Evolutionary conservation across 2,113 vertebrate species (phyloP), one percentile per base, ranked within the genome.

Genomic region (Cygnus atratus): DNA sequence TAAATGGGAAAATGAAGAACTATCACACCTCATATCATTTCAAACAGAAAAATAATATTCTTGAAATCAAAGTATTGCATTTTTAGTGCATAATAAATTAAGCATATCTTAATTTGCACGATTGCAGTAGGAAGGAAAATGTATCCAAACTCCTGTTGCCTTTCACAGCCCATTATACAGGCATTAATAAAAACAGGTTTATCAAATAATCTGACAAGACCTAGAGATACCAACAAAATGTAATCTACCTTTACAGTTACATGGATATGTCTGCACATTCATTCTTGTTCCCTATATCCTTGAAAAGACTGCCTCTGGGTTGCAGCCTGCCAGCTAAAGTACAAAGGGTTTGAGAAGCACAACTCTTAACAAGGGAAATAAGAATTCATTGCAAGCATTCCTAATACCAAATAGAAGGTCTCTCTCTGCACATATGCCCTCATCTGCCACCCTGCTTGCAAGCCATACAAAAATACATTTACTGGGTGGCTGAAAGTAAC

Each of bases 311-410:
- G 35, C 6, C 10, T 28, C 50, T 41, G 25, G 46, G 20, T 48
- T 86, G 13, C 26, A 68, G 35, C 41, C 29, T 66, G 43, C 7
- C 43, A 48, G 20, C 75, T 75, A 35, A 43, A 48, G 31, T 28
- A 13, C 3, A 19, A 33, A 35, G 26, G 61, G 10, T 18, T 55
- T 66, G 33, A 71, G 57, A 87, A 78, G 79, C 3, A 71, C 31
- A 63, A 2, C 9, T 43, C 13, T 57, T 31, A 72, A 44, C 5
- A 44, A 39, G 18, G 41, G 16, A 62, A 72, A 75, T 4, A n/a
- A 2, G 11, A 52, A 82, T 75, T 61, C 90, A 31, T 13, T 89
- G 50, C 10, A 81, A 63, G 50, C 0, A 0, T 16, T 37, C 22
- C 58, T 75, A 44, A 33, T 13, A 57, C n/a, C 8, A 44, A 48